Evolutionary conservation across 2,113 vertebrate species (phyloP).

Genomic region (Felis chaus): DNA sequence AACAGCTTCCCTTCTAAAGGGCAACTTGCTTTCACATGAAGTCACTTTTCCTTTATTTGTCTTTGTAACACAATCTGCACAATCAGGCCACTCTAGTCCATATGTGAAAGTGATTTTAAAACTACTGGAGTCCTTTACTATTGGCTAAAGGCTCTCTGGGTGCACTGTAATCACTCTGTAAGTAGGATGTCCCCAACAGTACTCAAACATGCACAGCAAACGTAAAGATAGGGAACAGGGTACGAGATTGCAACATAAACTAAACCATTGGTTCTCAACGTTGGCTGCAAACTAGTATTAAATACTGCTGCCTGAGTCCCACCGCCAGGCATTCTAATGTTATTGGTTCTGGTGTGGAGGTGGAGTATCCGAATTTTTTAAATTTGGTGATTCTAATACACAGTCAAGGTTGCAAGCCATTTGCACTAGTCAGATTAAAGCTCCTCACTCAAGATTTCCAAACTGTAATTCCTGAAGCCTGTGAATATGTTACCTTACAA

Average conservation of each 20-base stretch:
- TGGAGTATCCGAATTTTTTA: not conserved
- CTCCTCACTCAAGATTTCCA: not conserved
- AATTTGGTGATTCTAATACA: not conserved
- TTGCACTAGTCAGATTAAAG: not conserved
- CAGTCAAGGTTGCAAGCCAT: not conserved
- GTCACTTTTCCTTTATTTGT: not conserved
- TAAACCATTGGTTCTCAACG: not conserved
- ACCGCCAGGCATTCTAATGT: not conserved
- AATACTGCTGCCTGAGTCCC: not conserved
- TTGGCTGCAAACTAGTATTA: not conserved
- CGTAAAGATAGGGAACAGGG: not conserved
- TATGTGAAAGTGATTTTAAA: not conserved
- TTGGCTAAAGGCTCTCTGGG: not conserved
- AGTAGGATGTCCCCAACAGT: not conserved
- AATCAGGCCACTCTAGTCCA: not conserved
- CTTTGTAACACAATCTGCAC: not conserved
- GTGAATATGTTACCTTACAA: not conserved
- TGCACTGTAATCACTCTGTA: not conserved
- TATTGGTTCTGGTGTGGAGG: not conserved
- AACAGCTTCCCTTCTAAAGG: not conserved
- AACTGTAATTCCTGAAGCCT: not conserved
- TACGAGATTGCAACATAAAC: not conserved
- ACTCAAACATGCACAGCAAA: not conserved
- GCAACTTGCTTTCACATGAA: not conserved
- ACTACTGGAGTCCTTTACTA: not conserved